A percentile compares a stretch with the other conserved stretches of the same genome.
Conservation (phyloP, 2,888 invertebrate genomes). For the Lycocerus yunnanus region DNA sequence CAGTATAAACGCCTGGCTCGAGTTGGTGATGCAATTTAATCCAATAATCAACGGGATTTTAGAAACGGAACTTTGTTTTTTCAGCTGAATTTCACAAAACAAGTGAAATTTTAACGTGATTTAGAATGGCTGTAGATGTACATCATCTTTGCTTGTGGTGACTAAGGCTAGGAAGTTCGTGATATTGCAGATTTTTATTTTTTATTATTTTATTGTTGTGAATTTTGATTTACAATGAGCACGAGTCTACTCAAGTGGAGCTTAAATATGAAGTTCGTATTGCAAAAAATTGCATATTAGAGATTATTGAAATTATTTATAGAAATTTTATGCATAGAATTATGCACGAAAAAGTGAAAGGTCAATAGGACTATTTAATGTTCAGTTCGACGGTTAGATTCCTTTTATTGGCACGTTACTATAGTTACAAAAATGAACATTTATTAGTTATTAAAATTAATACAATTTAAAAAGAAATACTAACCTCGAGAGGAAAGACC, state of each 20-base stretch:
- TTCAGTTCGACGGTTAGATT: background rate
- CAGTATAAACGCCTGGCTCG: too few species aligned
- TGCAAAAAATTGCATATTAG: background rate
- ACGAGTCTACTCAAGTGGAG: background rate
- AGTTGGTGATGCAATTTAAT: too few species aligned
- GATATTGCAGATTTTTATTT: background rate
- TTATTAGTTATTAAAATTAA: too few species aligned
- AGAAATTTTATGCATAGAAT: background rate
- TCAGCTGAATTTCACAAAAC: background rate
- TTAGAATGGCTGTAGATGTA: background rate
- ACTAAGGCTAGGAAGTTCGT: background rate
- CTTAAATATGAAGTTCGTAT: background rate
- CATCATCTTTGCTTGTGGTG: background rate
- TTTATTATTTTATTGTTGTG: background rate
- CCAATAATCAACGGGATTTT: too few species aligned
- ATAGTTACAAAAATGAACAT: too few species aligned
- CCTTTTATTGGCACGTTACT: too few species aligned
- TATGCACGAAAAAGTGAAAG: background rate
- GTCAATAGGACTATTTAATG: background rate
- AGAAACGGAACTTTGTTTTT: background rate
- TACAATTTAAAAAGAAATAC: too few species aligned
- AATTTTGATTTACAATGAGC: background rate
- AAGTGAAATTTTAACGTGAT: background rate
- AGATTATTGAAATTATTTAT: background rate
- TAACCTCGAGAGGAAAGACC: too few species aligned